Base-by-base conservation (phyloP, 2,797 vertebrate genomes). In the Phalanger gymnotis region DNA sequence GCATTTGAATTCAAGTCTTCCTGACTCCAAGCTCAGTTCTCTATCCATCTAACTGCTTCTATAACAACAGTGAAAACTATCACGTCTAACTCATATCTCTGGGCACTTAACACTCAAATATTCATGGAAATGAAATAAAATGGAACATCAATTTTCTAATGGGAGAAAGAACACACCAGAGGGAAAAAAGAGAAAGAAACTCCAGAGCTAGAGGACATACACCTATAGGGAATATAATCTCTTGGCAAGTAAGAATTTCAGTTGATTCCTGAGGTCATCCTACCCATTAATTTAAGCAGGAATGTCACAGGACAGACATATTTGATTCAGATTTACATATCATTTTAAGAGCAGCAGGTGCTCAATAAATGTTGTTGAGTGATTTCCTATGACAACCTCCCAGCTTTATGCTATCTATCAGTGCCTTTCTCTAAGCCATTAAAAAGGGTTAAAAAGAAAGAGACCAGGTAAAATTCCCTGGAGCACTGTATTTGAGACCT, bases 171-270 rank as follows among this genome's bases (percentile, higher is more conserved):
- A 34, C 5, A 66, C 47, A 47, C 54, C n/a, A 28, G 53, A 53
- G 92, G 28, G 92, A 57, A 4, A 57, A 56, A 56, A 19, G 14
- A 19, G 2, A 66, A 90, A 92, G 87, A 90, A 11, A 28, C 10
- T 30, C 16, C 6, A 1, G 3, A 55, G 54, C 14, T 40, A 13
- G 53, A 54, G 14, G 28, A 0, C 0, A 0, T 31, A 4, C 19
- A 12, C 16, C 1, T 25, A 47, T 53, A 0, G 11, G 81, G 66
- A 27, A 27, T 27, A 53, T n/a, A n/a, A 92, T 40, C 53, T 53
- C 16, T 53, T 34, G 28, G n/a, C 31, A 28, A 13, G 51, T 14
- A 52, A 56, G 40, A 89, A 56, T 81, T 81, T 90, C 66, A 30
- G 4, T 52, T 58, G 52, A n/a, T 57, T 93, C 81, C 40, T 56